Conservation (phyloP, 2,797 vertebrate species). For the Muscicapa striata region DNA sequence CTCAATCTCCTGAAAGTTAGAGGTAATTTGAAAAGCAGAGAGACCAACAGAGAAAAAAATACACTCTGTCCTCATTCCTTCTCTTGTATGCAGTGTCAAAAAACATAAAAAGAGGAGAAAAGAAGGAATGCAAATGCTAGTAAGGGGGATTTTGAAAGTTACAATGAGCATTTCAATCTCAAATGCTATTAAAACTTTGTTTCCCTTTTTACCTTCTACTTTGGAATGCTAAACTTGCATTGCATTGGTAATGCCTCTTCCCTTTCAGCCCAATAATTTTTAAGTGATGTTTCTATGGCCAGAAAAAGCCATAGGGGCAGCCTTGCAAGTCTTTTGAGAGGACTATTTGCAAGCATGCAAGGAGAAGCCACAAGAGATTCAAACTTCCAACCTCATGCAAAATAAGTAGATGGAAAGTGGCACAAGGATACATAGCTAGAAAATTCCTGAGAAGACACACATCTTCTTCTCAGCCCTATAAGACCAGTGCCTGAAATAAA, state of each 20-base stretch:
- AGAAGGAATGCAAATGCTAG: neutral
- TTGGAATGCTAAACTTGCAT: neutral
- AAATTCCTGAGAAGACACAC: neutral
- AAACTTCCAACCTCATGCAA: neutral
- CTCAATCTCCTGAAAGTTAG: neutral
- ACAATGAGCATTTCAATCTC: neutral
- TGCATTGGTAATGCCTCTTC: neutral
- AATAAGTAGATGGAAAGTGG: neutral
- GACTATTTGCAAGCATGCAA: neutral
- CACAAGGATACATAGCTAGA: neutral
- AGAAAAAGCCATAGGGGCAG: neutral
- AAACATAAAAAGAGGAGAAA: neutral
- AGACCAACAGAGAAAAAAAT: neutral
- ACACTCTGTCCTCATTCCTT: neutral
- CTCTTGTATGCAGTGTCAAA: neutral
- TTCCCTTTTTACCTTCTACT: neutral
- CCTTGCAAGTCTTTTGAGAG: neutral
- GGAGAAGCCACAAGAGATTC: neutral
- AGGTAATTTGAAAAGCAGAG: neutral
- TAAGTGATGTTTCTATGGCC: neutral
- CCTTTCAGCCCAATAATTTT: neutral
- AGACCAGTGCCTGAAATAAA: neutral
- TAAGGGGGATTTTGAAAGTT: neutral
- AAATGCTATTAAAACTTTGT: neutral
- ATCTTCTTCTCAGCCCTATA: neutral